Percentiles rank a stretch among this genome's conserved stretches.
Conservation (phyloP, 1,140 invertebrate genomes). For the Sinonovacula constricta region DNA sequence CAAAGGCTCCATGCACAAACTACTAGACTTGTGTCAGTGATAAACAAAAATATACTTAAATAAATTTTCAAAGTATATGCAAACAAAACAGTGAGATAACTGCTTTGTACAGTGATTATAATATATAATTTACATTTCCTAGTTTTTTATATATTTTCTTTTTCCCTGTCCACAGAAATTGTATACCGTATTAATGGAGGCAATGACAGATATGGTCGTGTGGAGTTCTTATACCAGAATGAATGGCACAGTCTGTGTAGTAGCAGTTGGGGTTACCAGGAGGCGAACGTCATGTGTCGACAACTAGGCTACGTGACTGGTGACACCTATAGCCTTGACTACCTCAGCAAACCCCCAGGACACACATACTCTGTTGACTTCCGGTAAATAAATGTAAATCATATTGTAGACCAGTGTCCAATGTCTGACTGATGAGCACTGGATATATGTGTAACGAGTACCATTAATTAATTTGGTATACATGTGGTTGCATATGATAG, state of each 20-base stretch:
- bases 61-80: no score
- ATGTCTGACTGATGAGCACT: neutral
- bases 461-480: no score
- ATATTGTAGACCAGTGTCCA: neutral
- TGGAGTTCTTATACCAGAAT: slow-evolving; percentile 62
- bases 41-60: no score
- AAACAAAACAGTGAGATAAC: no score
- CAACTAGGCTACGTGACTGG: slow-evolving; percentile 60
- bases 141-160: neutral
- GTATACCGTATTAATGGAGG: slow-evolving; percentile 30
- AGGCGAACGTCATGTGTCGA: slow-evolving; percentile 65
- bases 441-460: no score
- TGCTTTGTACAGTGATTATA: no score
- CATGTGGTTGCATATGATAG: no score
- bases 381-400: slow-evolving; percentile 20
- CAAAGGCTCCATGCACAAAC: no score
- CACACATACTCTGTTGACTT: slow-evolving; percentile 27
- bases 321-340: slow-evolving; percentile 51
- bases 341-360: slow-evolving; percentile 22
- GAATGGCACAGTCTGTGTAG: slow-evolving; percentile 66
- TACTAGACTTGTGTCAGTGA: no score
- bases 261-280: slow-evolving; percentile 54
- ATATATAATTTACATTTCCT: neutral
- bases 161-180: neutral
- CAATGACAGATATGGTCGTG: slow-evolving; percentile 59